phyloP scores from a whole-genome alignment of 2,888 invertebrate species.

The Rotaria sp. region DNA sequence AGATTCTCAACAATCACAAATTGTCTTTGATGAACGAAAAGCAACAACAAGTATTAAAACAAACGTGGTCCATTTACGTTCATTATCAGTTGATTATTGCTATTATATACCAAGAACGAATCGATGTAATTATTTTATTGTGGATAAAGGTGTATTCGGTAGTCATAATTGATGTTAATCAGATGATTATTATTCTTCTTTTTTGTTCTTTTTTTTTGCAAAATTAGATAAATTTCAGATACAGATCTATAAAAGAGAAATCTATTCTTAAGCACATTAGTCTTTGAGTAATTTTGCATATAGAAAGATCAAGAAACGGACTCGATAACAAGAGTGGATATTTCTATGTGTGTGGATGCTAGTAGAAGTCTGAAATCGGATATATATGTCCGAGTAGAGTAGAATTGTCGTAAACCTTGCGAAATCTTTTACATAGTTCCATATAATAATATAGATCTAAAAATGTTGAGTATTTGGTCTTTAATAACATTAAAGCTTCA shows the following conservation, averaged over 20 bases:
- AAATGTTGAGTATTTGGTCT: too few species aligned
- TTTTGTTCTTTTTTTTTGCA: background rate
- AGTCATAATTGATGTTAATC: background rate
- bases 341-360: too few species aligned
- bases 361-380: too few species aligned
- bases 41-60: background rate
- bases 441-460: too few species aligned
- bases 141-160: background rate
- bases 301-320: too few species aligned
- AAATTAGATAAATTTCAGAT: background rate
- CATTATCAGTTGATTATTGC: slow-evolving; percentile 8
- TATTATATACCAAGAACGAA: background rate
- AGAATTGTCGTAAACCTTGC: too few species aligned
- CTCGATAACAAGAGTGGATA: too few species aligned
- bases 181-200: background rate
- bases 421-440: too few species aligned
- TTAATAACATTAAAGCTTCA: too few species aligned
- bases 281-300: too few species aligned
- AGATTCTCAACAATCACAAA: slow-evolving; percentile 1
- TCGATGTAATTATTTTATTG: slow-evolving; percentile 24
- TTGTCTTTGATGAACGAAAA: background rate
- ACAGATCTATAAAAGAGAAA: background rate
- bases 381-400: too few species aligned
- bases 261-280: background rate
- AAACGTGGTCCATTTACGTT: background rate